These are phyloP conservation scores for Myiozetetes cayanensis DNA, from an alignment of 2,113 vertebrate genomes.

Conservation along the genomic window DNA sequence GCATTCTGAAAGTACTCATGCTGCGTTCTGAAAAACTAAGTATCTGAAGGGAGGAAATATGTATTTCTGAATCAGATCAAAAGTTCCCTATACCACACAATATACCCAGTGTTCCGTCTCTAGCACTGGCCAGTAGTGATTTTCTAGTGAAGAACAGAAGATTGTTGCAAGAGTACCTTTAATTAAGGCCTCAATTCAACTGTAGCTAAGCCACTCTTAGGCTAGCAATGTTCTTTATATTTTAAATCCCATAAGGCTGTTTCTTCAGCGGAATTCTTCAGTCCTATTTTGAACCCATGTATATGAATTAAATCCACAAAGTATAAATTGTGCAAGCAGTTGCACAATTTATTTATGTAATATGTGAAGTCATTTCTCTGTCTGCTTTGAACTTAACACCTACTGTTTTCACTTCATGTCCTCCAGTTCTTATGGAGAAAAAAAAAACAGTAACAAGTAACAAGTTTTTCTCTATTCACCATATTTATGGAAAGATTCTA, in stretches of 20 bases:
- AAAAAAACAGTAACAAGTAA: background rate
- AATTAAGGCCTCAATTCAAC: background rate
- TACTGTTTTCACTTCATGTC: background rate
- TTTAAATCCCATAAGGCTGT: background rate
- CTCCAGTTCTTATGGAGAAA: background rate
- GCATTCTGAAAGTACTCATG: background rate
- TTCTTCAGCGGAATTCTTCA: background rate
- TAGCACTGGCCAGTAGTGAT: background rate
- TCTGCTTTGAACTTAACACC: background rate
- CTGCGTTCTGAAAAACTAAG: background rate
- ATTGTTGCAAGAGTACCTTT: background rate
- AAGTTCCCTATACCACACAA: background rate
- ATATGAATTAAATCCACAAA: background rate
- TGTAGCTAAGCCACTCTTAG: background rate
- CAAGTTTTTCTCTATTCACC: background rate
- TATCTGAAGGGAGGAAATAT: background rate
- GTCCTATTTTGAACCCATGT: background rate
- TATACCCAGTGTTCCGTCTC: background rate
- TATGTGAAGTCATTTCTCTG: background rate
- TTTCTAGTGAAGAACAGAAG: background rate
- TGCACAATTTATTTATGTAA: background rate
- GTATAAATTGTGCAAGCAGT: background rate
- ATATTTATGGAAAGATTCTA: background rate
- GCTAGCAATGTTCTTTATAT: background rate
- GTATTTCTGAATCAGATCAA: background rate